phyloP scores from a whole-genome alignment of 2,797 vertebrate species.

The Syndactyla subalaris region DNA sequence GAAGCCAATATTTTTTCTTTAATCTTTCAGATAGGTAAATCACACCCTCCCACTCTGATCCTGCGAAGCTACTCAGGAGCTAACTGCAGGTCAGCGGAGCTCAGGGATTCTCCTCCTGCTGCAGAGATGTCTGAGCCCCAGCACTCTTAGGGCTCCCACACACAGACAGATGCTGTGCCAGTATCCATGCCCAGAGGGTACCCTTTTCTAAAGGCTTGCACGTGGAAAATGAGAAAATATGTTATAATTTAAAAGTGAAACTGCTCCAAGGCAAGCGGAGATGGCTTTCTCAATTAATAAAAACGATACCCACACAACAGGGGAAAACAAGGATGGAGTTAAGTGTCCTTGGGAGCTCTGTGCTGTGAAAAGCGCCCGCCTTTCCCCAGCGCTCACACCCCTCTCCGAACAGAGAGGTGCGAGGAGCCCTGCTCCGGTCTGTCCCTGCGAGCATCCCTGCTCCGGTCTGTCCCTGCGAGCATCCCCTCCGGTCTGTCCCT shows the following conservation, averaged over 20 bases:
- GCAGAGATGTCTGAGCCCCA: neutral
- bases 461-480: too few species aligned
- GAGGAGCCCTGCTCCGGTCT: neutral
- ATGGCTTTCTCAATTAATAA: neutral
- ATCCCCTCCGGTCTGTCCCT: too few species aligned
- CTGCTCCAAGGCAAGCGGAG: neutral
- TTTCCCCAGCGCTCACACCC: neutral
- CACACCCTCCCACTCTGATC: neutral
- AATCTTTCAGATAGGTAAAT: slow-evolving; percentile 35
- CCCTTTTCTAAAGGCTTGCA: neutral
- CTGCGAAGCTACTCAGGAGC: neutral
- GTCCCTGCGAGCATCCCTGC: neutral
- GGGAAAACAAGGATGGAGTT: neutral
- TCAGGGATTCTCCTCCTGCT: neutral
- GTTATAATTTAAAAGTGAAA: neutral
- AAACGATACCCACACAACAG: neutral
- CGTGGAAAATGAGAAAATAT: neutral
- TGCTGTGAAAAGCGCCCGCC: neutral
- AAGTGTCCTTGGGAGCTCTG: neutral
- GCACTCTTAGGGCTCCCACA: neutral
- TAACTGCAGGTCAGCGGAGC: neutral
- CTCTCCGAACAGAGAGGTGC: neutral
- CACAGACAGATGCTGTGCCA: neutral
- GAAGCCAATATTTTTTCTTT: slow-evolving; percentile 25
- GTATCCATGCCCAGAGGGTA: neutral